A percentile compares a stretch with the other conserved stretches of the same genome.
These are phyloP conservation scores for Miltochrista miniata DNA, from an alignment of 2,888 invertebrate genomes.

Conservation along the genomic window DNA sequence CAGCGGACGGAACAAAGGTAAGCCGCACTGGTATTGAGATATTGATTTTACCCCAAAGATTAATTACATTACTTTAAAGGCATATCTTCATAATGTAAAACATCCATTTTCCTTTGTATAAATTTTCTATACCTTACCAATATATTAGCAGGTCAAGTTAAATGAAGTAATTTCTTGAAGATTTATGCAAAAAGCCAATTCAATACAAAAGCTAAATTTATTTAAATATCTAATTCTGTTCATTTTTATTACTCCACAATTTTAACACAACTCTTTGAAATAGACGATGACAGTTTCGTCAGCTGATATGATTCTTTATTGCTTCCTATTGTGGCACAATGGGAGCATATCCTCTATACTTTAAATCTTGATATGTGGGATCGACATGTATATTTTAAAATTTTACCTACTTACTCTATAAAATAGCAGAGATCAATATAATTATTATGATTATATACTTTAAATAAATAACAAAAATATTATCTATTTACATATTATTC, in stretches of 20 bases:
- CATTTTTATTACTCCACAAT: constrained; percentile 10
- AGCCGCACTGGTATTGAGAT: constrained; percentile 1
- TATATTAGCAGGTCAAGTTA: background rate
- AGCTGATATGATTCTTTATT: constrained; percentile 37
- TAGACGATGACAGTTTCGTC: constrained; percentile 1
- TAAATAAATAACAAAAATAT: constrained; percentile 12
- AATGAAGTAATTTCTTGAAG: too few species aligned
- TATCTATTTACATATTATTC: constrained; percentile 9
- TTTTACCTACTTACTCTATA: constrained; percentile 38
- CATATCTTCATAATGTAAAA: too few species aligned
- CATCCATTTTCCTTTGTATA: background rate
- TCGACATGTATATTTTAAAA: constrained; percentile 60
- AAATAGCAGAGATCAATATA: constrained; percentile 24
- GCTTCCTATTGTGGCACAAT: constrained; percentile 60
- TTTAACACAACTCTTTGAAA: constrained; percentile 7
- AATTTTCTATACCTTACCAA: too few species aligned
- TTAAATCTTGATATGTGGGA: constrained; percentile 59
- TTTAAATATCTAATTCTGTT: constrained; percentile 9
- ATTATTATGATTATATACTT: constrained; percentile 8
- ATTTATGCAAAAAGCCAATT: constrained; percentile 42
- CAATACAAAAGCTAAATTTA: constrained; percentile 55
- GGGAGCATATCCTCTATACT: constrained; percentile 48
- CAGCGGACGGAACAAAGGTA: constrained; percentile 48
- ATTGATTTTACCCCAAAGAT: background rate
- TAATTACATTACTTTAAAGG: too few species aligned